Evolutionary conservation across 2,888 invertebrate genomes (phyloP).

Genomic region (Zeuzera pyrina): DNA sequence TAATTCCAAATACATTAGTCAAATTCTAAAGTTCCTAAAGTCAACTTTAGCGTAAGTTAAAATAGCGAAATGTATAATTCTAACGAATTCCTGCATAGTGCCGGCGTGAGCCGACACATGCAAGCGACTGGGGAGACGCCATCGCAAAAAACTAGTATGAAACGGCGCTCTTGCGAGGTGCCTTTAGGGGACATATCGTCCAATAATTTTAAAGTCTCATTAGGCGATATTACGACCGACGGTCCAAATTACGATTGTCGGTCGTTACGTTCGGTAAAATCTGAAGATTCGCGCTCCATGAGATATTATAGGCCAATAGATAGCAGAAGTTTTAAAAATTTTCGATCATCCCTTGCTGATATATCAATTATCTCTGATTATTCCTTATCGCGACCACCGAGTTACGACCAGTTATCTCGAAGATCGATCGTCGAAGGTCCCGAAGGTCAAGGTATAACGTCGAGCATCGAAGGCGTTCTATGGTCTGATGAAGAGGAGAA

Average conservation of each 20-base stretch:
- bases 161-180: conserved; percentile 60
- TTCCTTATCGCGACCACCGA: conserved; percentile 50
- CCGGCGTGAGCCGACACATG: conserved; percentile 64
- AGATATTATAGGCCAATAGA: conserved; percentile 56
- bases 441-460: conserved; percentile 52
- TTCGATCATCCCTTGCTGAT: conserved; percentile 55
- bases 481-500: conserved; percentile 71
- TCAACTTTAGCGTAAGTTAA: conserved; percentile 29
- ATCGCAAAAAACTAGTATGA: conserved; percentile 63
- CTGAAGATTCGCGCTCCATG: conserved; percentile 46
- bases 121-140: conserved; percentile 63
- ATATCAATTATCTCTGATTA: conserved; percentile 36
- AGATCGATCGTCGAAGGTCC: conserved; percentile 55
- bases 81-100: conserved; percentile 60
- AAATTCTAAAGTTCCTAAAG: conserved; percentile 59
- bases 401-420: conserved; percentile 60
- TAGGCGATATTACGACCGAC: conserved; percentile 53
- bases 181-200: conserved; percentile 61
- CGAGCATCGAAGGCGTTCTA: conserved; percentile 66
- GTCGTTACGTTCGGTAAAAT: conserved; percentile 49
- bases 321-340: conserved; percentile 59
- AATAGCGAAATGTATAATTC: conserved; percentile 54
- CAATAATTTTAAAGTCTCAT: conserved; percentile 61
- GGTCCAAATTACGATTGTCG: conserved; percentile 47
- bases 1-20: conserved; percentile 64